Evolutionary conservation across 2,888 invertebrate genomes (phyloP).

Genomic region (Synanthedon vespiformis): DNA sequence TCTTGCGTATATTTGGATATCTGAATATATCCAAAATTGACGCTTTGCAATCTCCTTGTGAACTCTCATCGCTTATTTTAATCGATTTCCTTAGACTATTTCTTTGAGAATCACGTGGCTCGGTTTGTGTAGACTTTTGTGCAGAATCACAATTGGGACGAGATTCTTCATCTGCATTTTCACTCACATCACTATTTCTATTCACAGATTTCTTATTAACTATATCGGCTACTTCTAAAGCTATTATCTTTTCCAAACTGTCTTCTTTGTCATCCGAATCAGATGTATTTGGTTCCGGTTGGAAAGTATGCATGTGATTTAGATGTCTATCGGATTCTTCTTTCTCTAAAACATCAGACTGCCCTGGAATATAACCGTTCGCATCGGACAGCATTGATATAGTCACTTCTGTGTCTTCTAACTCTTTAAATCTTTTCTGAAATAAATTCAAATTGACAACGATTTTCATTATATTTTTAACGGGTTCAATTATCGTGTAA

Average conservation of each 20-base stretch:
- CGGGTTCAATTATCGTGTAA: too few relatives aligned
- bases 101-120: constrained; percentile 27
- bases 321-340: constrained; percentile 44
- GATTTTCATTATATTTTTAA: neutral
- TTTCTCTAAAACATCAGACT: constrained; percentile 16
- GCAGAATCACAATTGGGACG: constrained; percentile 21
- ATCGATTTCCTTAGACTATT: constrained; percentile 42
- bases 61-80: constrained; percentile 45
- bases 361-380: constrained; percentile 32
- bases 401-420: constrained; percentile 33
- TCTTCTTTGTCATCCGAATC: constrained; percentile 23
- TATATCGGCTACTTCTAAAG: constrained; percentile 43
- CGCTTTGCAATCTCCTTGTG: constrained; percentile 62
- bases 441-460: constrained; percentile 4
- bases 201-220: constrained; percentile 26
- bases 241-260: constrained; percentile 35
- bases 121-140: constrained; percentile 42
- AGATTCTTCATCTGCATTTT: constrained; percentile 23
- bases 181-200: constrained; percentile 11
- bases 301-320: constrained; percentile 49
- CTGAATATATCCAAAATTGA: constrained; percentile 73
- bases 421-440: constrained; percentile 50
- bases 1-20: constrained; percentile 75
- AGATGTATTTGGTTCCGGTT: constrained; percentile 34
- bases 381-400: constrained; percentile 27